phyloP scores from a whole-genome alignment of 2,888 invertebrate genomes.

The Watsonalla cultraria region DNA sequence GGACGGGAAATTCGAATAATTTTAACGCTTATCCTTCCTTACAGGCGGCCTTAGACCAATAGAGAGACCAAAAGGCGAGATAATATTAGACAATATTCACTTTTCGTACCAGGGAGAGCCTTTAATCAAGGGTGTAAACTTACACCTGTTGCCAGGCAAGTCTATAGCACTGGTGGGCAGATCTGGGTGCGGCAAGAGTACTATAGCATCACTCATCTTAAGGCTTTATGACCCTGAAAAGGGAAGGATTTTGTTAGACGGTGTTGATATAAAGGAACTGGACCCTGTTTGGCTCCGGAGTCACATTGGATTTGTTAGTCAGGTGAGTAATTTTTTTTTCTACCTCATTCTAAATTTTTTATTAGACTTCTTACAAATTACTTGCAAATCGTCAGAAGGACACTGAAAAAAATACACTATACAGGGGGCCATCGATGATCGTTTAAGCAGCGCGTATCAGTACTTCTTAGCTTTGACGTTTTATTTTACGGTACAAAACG shows the following conservation, averaged over 20 bases:
- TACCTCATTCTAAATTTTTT: background rate
- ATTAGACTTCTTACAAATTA: no score
- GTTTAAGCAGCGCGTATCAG: no score
- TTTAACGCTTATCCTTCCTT: constrained; percentile 14
- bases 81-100: constrained; percentile 84
- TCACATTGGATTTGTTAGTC: constrained; percentile 93
- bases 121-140: constrained; percentile 80
- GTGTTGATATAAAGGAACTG: constrained; percentile 84
- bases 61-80: constrained; percentile 81
- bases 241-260: constrained; percentile 87
- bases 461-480: no score
- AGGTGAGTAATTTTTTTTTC: constrained; percentile 68
- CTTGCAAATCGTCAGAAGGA: no score
- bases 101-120: constrained; percentile 84
- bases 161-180: constrained; percentile 91
- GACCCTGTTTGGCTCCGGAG: constrained; percentile 91
- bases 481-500: no score
- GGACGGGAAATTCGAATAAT: no score
- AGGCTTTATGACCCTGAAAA: constrained; percentile 90
- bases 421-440: no score
- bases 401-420: no score
- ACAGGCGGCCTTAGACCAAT: constrained; percentile 81
- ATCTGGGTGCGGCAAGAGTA: constrained; percentile 97
- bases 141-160: constrained; percentile 83
- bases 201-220: constrained; percentile 89